A percentile compares a stretch with the other conserved stretches of the same genome.
These are phyloP conservation scores for Actenoides hombroni DNA, from an alignment of 2,113 vertebrate species.

Conservation along the genomic window DNA sequence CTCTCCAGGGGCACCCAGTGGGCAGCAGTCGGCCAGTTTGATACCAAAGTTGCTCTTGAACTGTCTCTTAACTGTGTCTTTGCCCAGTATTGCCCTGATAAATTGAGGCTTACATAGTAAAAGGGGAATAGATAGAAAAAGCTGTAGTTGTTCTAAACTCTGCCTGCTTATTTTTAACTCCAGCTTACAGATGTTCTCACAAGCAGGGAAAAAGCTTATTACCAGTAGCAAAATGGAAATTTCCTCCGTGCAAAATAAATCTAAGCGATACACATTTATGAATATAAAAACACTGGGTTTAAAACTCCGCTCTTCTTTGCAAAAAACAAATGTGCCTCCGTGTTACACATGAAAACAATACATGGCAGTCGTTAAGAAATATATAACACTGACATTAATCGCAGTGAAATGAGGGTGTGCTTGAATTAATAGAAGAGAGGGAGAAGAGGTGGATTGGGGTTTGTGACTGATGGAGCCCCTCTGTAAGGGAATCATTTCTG, in stretches of 20 bases:
- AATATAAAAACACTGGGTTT: neutral
- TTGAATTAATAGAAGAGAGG: neutral
- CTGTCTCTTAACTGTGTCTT: neutral
- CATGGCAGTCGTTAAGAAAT: neutral
- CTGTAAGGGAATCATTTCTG: neutral
- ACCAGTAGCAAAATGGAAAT: slow-evolving; percentile 15
- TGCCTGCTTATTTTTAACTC: neutral
- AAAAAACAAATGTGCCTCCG: neutral
- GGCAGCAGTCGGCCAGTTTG: accelerated
- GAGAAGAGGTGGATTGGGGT: neutral
- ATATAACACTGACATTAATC: neutral
- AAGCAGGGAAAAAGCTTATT: neutral
- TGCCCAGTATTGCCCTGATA: neutral
- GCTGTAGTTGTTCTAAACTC: neutral
- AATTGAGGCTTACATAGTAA: neutral
- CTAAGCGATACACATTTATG: neutral
- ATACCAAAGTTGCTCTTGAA: neutral
- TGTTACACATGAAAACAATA: neutral
- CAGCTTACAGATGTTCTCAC: neutral
- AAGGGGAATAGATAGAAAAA: neutral
- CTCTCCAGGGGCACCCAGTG: accelerated
- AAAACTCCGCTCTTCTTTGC: neutral
- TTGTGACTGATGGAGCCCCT: neutral
- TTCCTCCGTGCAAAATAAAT: neutral
- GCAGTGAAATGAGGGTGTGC: neutral